Conservation (phyloP, 2,888 invertebrate species). For the Mythimna lalbum region DNA sequence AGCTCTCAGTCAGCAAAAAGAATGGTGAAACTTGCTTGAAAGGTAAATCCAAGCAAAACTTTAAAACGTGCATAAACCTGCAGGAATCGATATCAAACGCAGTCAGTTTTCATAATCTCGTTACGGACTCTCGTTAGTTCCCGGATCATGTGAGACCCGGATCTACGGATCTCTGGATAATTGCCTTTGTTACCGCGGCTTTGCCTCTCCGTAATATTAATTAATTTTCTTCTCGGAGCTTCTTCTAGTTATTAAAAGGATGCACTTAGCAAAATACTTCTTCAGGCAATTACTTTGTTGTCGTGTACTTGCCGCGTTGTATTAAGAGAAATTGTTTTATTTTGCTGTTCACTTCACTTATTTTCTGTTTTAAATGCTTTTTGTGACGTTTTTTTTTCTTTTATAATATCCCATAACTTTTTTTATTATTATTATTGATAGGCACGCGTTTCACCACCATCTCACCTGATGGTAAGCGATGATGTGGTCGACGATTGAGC, state of each 20-base stretch:
- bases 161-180: conserved; percentile 50
- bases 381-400: conserved; percentile 8
- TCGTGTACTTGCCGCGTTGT: conserved; percentile 21
- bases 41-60: background rate
- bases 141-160: conserved; percentile 56
- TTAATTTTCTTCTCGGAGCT: conserved; percentile 54
- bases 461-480: too few relatives aligned
- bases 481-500: too few relatives aligned
- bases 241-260: conserved; percentile 53
- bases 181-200: conserved; percentile 61
- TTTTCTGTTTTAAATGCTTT: conserved; percentile 10
- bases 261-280: conserved; percentile 55
- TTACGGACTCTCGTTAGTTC: conserved; percentile 61
- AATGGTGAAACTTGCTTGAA: conserved; percentile 7
- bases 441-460: too few relatives aligned
- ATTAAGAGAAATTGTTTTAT: conserved; percentile 18
- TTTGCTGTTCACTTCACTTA: background rate
- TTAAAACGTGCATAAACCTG: conserved; percentile 7
- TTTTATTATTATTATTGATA: too few relatives aligned
- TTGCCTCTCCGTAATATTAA: conserved; percentile 50
- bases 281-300: conserved; percentile 44
- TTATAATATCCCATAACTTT: too few relatives aligned
- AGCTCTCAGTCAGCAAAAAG: too few relatives aligned
- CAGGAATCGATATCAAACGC: conserved; percentile 39
- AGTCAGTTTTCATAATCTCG: conserved; percentile 62